Evolutionary conservation across 2,888 invertebrate genomes (phyloP).

Genomic region (Drosophila borealis): DNA sequence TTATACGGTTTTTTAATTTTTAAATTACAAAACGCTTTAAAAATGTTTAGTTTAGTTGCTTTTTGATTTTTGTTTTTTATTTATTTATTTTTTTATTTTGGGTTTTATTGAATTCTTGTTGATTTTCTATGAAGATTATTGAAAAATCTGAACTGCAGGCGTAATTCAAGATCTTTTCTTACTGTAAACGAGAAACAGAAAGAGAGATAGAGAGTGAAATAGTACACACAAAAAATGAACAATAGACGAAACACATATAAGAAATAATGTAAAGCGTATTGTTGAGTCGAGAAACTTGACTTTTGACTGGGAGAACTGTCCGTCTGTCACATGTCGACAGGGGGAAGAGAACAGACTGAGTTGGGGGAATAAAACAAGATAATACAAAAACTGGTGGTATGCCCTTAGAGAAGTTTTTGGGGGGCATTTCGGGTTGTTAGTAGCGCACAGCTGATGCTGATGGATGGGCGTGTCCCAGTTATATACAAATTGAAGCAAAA

Average conservation of each 20-base stretch:
- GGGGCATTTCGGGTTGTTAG: constrained; percentile 53
- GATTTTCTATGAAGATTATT: constrained; percentile 95
- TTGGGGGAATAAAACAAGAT: constrained; percentile 34
- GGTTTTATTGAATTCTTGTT: constrained; percentile 91
- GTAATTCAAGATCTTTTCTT: constrained; percentile 98
- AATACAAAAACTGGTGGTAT: constrained; percentile 47
- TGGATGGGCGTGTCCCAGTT: constrained; percentile 54
- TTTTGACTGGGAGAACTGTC: constrained; percentile 11
- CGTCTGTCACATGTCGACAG: constrained; percentile 38
- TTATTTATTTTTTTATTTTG: constrained; percentile 27
- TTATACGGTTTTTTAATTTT: constrained; percentile 36
- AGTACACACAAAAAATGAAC: constrained; percentile 65
- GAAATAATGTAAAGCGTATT: constrained; percentile 42
- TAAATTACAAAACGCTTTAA: constrained; percentile 75
- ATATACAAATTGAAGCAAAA: constrained; percentile 59
- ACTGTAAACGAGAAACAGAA: constrained; percentile 87
- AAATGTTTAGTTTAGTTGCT: constrained; percentile 69
- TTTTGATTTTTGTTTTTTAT: constrained; percentile 53
- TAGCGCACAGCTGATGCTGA: constrained; percentile 65
- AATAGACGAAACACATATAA: constrained; percentile 50
- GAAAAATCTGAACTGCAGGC: constrained; percentile 98
- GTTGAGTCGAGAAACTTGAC: constrained; percentile 38
- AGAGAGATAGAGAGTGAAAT: constrained; percentile 46
- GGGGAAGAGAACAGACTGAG: constrained; percentile 37
- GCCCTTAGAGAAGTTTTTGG: constrained; percentile 33